Base-by-base conservation (phyloP, 2,888 invertebrate species). In the Brenthis daphne region DNA sequence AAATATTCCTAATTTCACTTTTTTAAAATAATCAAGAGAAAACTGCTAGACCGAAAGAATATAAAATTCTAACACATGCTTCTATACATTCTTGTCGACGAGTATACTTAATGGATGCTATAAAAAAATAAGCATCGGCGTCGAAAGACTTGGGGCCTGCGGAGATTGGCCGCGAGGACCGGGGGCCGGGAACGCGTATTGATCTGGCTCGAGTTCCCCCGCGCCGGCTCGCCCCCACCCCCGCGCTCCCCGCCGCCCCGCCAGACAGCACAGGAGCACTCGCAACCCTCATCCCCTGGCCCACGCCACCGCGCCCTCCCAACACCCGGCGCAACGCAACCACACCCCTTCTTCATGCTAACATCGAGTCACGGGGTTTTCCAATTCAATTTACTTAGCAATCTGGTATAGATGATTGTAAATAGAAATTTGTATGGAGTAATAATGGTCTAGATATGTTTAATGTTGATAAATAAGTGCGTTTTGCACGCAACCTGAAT, bases 91-190 rank as follows among this genome's bases (percentile, higher is more conserved):
- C 29, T 47, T 88, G 88, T 88, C 87, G 88, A 82, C 85, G 86
- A 89, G 87, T 82, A 86, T 83, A 85, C 84, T 88, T 90, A 90
- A 90, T 89, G 88, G 87, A 82, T 77, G 85, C 88, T 87, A 86
- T 91, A 90, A 90, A 92, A 71, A 91, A 91, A 89, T 86, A 87
- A 90, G 89, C 87, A 85, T 84, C 83, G 88, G 90, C 89, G 92
- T 91, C 86, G 91, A 91, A 91, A 92, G 92, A 91, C 88, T 88
- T 84, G 87, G 88, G 89, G 87, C 89, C 86, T 85, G 90, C 85
- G 89, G 89, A 89, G 91, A 89, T 89, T 89, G 90, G 87, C 81
- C 83, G 89, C 84, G 84, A 79, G 77, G 75, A 75, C 74, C 80
- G 75, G 75, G 77, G 77, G 80, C 74, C 81, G 79, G 82, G 83